Conservation (phyloP, 2,888 invertebrate species). For the Mantis religiosa region DNA sequence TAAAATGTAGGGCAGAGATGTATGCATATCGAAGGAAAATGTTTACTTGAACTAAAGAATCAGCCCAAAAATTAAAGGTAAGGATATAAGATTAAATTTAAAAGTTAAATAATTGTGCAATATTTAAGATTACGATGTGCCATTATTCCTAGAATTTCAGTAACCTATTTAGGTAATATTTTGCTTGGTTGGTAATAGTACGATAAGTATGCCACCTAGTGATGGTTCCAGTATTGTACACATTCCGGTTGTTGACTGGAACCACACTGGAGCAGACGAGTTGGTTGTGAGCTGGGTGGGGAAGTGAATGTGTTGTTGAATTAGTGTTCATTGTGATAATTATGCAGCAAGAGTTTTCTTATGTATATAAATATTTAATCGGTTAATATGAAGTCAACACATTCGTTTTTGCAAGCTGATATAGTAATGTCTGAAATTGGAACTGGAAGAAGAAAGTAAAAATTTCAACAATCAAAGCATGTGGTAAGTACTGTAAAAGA, state of each 20-base stretch:
- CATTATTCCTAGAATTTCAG: not conserved
- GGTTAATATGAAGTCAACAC: not conserved
- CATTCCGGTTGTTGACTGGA: constrained; percentile 24
- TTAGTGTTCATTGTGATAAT: not conserved
- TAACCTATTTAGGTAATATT: not conserved
- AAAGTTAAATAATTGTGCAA: not conserved
- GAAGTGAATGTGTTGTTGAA: not conserved
- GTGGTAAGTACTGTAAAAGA: not conserved
- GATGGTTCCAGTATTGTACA: not conserved
- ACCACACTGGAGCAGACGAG: constrained; percentile 19
- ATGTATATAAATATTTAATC: not conserved
- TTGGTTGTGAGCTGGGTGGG: not conserved
- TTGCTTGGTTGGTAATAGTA: not conserved
- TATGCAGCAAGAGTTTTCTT: not conserved
- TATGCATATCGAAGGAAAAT: not conserved
- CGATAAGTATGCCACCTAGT: constrained; percentile 13
- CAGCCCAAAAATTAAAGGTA: not conserved
- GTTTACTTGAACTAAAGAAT: not conserved
- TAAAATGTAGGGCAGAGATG: not conserved
- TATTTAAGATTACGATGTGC: not conserved
- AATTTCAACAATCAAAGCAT: not conserved
- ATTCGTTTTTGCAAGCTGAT: not conserved
- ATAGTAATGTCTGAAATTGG: not conserved
- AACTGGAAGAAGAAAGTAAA: not conserved
- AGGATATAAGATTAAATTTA: not conserved